phyloP scores from a whole-genome alignment of 1,140 invertebrate species.

The Meteorus sp. region DNA sequence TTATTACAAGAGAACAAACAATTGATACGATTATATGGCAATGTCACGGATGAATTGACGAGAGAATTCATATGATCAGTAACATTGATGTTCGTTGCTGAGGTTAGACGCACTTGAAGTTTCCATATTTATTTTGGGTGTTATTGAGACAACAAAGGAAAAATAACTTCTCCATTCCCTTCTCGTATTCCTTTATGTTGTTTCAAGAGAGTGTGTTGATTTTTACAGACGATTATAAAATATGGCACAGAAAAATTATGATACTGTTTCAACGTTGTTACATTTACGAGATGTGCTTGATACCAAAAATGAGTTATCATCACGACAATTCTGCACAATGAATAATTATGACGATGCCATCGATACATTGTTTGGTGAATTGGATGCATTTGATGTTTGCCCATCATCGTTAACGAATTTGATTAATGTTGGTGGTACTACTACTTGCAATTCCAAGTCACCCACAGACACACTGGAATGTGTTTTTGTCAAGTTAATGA shows the following conservation, averaged over 20 bases:
- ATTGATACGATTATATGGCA: not conserved
- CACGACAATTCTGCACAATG: conserved; percentile 31
- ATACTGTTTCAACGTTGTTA: conserved; percentile 20
- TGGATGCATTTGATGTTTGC: conserved; percentile 37
- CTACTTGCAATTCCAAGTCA: conserved; percentile 1
- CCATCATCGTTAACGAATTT: conserved; percentile 17
- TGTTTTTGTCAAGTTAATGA: conserved; percentile 30
- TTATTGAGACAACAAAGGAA: not conserved
- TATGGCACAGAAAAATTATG: conserved; percentile 25
- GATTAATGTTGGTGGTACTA: too few relatives aligned
- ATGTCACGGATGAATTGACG: not conserved
- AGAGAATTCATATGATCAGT: not conserved
- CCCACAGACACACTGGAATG: conserved; percentile 23
- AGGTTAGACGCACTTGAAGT: not conserved
- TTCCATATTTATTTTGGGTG: not conserved
- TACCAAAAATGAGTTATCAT: conserved; percentile 12
- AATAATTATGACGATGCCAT: conserved; percentile 35
- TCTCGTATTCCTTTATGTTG: too few relatives aligned
- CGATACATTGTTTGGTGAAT: conserved; percentile 27
- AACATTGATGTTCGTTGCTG: not conserved
- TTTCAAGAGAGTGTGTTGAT: too few relatives aligned
- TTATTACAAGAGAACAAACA: not conserved
- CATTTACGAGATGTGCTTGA: conserved; percentile 24
- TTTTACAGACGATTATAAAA: too few relatives aligned
- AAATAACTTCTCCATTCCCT: too few relatives aligned